Evolutionary conservation across 2,797 vertebrate genomes (phyloP).

Genomic region (Gymnopithys bicolor): DNA sequence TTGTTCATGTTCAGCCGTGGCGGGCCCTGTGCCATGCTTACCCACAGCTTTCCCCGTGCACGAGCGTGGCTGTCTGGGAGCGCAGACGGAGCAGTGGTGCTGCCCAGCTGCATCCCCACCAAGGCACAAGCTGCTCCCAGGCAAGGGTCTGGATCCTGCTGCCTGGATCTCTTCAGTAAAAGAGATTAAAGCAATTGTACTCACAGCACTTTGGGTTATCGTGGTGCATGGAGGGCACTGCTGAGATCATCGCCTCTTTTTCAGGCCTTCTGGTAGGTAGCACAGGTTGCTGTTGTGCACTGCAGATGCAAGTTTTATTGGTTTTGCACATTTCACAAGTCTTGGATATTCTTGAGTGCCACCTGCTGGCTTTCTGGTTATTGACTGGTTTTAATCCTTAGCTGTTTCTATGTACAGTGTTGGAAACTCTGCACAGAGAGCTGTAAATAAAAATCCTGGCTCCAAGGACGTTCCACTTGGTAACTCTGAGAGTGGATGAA

Average conservation of each 20-base stretch:
- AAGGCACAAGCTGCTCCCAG: background rate
- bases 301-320: background rate
- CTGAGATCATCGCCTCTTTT: rapidly evolving
- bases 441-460: background rate
- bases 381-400: background rate
- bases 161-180: background rate
- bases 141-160: background rate
- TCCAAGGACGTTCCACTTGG: background rate
- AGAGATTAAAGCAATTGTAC: background rate
- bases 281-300: background rate
- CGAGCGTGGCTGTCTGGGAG: background rate
- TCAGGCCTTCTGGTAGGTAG: background rate
- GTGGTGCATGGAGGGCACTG: background rate
- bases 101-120: background rate
- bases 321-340: background rate
- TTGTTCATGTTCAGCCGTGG: rapidly evolving
- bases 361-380: conserved; percentile 23
- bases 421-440: background rate
- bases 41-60: background rate
- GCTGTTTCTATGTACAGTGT: rapidly evolving
- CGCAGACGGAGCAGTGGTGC: rapidly evolving
- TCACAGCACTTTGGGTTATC: background rate
- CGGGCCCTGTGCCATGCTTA: background rate
- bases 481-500: background rate
- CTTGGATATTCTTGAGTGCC: conserved; percentile 34